These are phyloP conservation scores for Iphiclides podalirius DNA, from an alignment of 2,888 invertebrate species.

Conservation along the genomic window DNA sequence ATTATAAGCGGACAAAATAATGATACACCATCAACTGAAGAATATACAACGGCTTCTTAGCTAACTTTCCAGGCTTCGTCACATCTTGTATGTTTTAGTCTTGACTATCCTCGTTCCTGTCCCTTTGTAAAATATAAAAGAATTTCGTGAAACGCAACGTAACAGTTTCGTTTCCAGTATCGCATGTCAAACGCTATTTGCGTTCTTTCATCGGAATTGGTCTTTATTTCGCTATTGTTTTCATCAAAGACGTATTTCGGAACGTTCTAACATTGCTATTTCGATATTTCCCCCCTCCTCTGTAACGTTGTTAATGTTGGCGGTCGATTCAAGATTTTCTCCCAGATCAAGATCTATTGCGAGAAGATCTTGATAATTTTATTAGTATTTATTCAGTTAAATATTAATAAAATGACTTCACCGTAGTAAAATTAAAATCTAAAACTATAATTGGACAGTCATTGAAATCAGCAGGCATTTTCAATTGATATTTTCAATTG, in stretches of 20 bases:
- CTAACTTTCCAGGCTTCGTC: constrained; percentile 10
- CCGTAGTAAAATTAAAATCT: too few species aligned
- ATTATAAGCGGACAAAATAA: too few species aligned
- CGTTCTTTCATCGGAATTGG: constrained; percentile 32
- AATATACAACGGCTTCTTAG: constrained; percentile 5
- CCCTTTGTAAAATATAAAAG: constrained; percentile 30
- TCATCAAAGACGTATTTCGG: constrained; percentile 24
- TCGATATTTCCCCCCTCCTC: constrained; percentile 28
- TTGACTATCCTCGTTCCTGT: constrained; percentile 31
- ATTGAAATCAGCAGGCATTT: background rate
- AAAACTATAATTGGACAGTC: too few species aligned
- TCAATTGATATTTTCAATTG: too few species aligned
- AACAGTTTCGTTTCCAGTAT: constrained; percentile 38
- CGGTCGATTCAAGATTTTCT: background rate
- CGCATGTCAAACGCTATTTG: constrained; percentile 42
- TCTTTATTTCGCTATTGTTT: constrained; percentile 36
- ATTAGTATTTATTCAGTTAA: too few species aligned
- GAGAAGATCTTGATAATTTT: too few species aligned
- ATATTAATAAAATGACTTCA: too few species aligned
- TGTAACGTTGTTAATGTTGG: background rate
- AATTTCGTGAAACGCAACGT: constrained; percentile 35
- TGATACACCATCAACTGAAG: too few species aligned
- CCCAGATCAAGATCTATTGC: too few species aligned
- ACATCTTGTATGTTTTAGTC: constrained; percentile 25
- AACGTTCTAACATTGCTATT: constrained; percentile 20